Evolutionary conservation across 2,888 invertebrate species (phyloP), one percentile per base, ranked within the genome.

Genomic region (Brachyptera risi): DNA sequence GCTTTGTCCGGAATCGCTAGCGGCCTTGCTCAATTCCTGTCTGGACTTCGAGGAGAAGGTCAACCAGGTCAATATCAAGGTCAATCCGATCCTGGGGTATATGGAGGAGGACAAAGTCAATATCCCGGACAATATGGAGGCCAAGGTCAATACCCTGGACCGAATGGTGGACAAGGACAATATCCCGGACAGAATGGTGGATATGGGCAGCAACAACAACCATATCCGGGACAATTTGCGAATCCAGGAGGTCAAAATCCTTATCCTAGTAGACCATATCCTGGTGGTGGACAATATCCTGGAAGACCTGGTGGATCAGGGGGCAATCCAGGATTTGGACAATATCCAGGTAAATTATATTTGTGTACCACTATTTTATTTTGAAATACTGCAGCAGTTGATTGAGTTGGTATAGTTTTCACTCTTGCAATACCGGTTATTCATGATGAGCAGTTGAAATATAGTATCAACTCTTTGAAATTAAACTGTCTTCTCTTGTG

Each of bases 21-120:
- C 11, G 54, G 54, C 17, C 19, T 54, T 19, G 54, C 54, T 9
- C 54, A 54, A n/a, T 54, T 37, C 23, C 37, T 54, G 2, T 35
- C 47, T 21, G 47, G 47, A n/a, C n/a, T 47, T 11, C n/a, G n/a
- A 17, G 42, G 42, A 1, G 24, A 23, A 4, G 35, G 35, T 19
- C 51, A 15, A 15, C 51, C 15, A 26, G 51, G 31, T 4, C 54
- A 54, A 19, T 5, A 15, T 9, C 51, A 27, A 26, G 51, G 31
- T 4, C 54, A 54, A 19, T 5, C 31, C 17, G 35, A 47, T 37
- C 54, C 35, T 3, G 23, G 54, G 35, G 21, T 37, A 19, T 47
- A 47, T 47, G 21, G 21, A 1, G 54, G 54, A n/a, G 50, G 50
- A 27, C 50, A 51, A 51, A 27, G 24, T 35, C 35, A 17, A 17